Base-by-base conservation (phyloP, 2,113 vertebrate genomes). In the Vulpes ferrilata region DNA sequence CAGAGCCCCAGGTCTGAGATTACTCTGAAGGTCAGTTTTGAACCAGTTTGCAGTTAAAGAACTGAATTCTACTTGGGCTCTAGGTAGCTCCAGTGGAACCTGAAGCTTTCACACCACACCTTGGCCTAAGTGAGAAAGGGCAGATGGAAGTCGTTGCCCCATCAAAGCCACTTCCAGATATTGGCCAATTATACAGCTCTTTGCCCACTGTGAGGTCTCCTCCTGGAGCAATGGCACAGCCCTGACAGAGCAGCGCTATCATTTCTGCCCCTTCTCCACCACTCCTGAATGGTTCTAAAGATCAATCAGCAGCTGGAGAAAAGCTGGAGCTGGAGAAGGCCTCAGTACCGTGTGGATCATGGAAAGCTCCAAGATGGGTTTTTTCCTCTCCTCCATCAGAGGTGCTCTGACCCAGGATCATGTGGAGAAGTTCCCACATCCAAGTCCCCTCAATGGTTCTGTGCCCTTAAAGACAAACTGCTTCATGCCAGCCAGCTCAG, bases 271-370 rank as follows among this genome's bases (percentile, higher is more conserved):
- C 35, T 43, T 76, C 55, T 69, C 67, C 53, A 38, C 43, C 22
- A 73, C 74, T 80, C 74, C 78, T n/a, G 65, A 92, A 79, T 98
- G 95, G 88, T 98, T 95, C 97, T 97, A 84, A 94, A 87, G 87
- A 92, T 76, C 51, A 95, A n/a, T 43, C 65, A 93, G 92, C 57
- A 78, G 55, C 73, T 48, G 38, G 60, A n/a, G 15, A 48, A 62
- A 67, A 23, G 60, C 65, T 88, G 35, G 82, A 91, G 81, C 51
- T 7, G 3, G 53, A 78, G 53, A 79, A 92, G 69, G n/a, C 81
- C 53, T 74, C 57, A 8, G 20, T 80, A 22, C 88, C 62, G 22
- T 69, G 64, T 43, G 10, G 69, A 17, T 71, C 67, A 19, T 38
- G 22, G 43, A 16, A 90, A 53, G 17, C 81, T 80, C 83, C 74